Evolutionary conservation across 2,797 vertebrate species (phyloP), one percentile per base, ranked within the genome.

Genomic region (Chaetodon trifasciatus): DNA sequence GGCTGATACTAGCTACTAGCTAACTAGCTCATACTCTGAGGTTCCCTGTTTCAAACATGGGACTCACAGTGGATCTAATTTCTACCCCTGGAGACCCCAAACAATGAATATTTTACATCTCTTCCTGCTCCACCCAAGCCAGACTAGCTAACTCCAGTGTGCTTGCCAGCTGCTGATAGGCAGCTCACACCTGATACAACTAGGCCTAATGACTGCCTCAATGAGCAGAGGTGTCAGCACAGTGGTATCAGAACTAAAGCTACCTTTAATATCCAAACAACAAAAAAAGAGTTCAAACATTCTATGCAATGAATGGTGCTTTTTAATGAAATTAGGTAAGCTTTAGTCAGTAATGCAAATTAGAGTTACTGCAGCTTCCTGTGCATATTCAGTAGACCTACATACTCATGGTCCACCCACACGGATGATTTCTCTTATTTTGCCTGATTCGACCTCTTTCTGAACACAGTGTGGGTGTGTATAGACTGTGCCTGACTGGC

Each of bases 401-500:
- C 9, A 23, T 21, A 24, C 12, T 53, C 24, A 53, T 44, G 19
- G 10, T 40, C 23, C 46, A 44, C 62, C 50, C 60, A 56, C 67
- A 64, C 5, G 1, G 40, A 23, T 56, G 17, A 24, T 47, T 56
- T 70, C 10, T 46, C 8, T 63, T 37, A 21, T 77, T 56, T 23
- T 11, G 35, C 17, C 57, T 44, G 46, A 15, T 28, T 63, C 13
- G 39, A 67, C 44, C 17, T 42, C 37, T 68, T 60, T 52, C 44
- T 11, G 16, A 55, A 56, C 39, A 55, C 32, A 11, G n/a, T 6
- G 58, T 55, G 49, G 24, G 42, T 39, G 19, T 23, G 57, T 23
- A 16, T 19, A 39, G 39, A 62, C 65, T 46, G 49, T 61, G 13
- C 21, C 17, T 70, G 75, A 63, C 7, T 62, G 58, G 40, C 58